Conservation (phyloP, 2,113 vertebrate genomes). For the Rana temporaria region DNA sequence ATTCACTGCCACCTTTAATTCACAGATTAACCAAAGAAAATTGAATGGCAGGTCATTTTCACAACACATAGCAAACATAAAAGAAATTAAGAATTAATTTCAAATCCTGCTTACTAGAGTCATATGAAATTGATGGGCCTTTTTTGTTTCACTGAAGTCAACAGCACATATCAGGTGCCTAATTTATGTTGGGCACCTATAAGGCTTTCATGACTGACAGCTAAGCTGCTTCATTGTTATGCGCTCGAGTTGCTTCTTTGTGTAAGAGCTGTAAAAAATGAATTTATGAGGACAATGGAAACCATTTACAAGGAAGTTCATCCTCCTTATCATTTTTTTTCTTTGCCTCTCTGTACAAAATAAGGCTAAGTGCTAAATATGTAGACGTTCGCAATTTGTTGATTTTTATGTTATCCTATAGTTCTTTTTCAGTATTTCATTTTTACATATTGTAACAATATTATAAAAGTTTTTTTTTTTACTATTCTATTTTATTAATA, state of each 20-base stretch:
- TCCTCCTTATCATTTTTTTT: too few relatives aligned
- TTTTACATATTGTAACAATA: too few relatives aligned
- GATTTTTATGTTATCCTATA: too few relatives aligned
- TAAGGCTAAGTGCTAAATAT: too few relatives aligned
- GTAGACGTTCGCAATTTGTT: too few relatives aligned
- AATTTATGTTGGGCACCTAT: conserved; percentile 75
- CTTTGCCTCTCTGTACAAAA: too few relatives aligned
- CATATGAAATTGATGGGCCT: conserved; percentile 77
- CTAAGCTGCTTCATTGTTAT: conserved; percentile 61
- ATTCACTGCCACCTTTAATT: conserved; percentile 61
- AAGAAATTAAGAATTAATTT: conserved; percentile 84
- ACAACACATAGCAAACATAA: conserved; percentile 77
- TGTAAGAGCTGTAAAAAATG: not conserved
- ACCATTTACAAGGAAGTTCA: too few relatives aligned
- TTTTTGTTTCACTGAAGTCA: conserved; percentile 76
- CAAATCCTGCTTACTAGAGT: conserved; percentile 73
- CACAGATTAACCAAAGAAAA: conserved; percentile 70
- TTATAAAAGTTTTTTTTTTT: too few relatives aligned
- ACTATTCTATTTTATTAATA: too few relatives aligned
- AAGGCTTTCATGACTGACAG: conserved; percentile 71
- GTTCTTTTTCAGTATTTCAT: too few relatives aligned
- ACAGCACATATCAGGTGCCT: conserved; percentile 72
- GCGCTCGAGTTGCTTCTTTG: not conserved
- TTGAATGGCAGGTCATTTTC: conserved; percentile 82
- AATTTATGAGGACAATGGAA: too few relatives aligned